phyloP scores from a whole-genome alignment of 2,797 vertebrate species.

The Oreonectes daqikongensis region DNA sequence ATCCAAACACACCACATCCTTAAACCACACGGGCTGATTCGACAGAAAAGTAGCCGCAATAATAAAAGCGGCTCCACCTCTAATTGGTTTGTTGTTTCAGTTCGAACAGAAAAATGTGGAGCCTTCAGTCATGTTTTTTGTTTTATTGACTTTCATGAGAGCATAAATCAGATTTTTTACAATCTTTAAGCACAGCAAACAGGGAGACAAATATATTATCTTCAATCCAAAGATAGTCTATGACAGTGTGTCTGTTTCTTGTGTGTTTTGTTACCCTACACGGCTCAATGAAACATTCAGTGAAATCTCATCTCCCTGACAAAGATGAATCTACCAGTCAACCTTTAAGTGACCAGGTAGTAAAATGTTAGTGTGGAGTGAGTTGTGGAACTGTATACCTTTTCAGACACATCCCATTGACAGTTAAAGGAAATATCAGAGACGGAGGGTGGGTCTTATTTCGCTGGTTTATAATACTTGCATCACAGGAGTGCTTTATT shows the following conservation, averaged over 20 bases:
- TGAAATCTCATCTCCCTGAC: slow-evolving; percentile 59
- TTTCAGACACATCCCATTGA: slow-evolving; percentile 19
- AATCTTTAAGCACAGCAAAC: too few relatives aligned
- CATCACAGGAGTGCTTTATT: background rate
- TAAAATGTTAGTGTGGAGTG: slow-evolving; percentile 44
- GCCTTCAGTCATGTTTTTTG: background rate
- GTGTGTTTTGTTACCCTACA: slow-evolving; percentile 57
- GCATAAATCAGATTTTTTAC: background rate
- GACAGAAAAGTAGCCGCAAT: slow-evolving; percentile 53
- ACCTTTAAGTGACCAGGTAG: slow-evolving; percentile 49
- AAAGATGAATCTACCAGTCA: slow-evolving; percentile 48
- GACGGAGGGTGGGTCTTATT: background rate
- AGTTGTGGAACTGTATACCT: slow-evolving; percentile 43
- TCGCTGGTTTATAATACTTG: background rate
- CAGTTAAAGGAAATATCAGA: slow-evolving; percentile 30
- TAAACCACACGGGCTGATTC: slow-evolving; percentile 38
- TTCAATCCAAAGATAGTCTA: slow-evolving; percentile 15
- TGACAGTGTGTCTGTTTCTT: slow-evolving; percentile 39
- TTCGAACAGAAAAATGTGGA: slow-evolving; percentile 32
- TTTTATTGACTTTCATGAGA: background rate
- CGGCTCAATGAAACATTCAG: slow-evolving; percentile 65
- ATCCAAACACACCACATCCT: slow-evolving; percentile 38
- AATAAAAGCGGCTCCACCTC: slow-evolving; percentile 34
- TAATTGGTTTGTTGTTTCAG: slow-evolving; percentile 39
- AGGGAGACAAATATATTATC: too few relatives aligned